Base-by-base conservation (phyloP, 2,797 vertebrate species). In the Tauraco hartlaubi region DNA sequence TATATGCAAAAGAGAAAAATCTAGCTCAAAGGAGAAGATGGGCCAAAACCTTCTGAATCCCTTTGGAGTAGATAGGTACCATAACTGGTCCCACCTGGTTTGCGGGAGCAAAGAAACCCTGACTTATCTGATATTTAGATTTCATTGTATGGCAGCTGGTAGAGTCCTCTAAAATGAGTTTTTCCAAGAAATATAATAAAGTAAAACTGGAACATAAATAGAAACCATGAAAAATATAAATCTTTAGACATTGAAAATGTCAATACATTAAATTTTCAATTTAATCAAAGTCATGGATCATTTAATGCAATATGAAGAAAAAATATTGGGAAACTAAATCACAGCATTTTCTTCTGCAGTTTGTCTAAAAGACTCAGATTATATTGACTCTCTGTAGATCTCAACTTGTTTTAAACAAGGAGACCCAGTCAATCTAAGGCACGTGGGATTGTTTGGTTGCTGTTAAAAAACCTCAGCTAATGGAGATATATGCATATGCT, bases 241-340 rank as follows among this genome's bases (percentile, higher is more conserved):
- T 96, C 77, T 84, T 62, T 67, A 89, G 26, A 74, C 78, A 55
- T 0, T 94, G 63, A 79, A 93, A 96, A 92, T 91, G 77, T 54
- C 62, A 86, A 86, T 76, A 78, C n/a, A 94, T 95, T 96, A 87
- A 66, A 88, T 63, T 96, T 97, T 90, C 93, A 96, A 94, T 96
- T 95, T 96, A 94, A 96, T 94, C 90, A 96, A 73, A 92, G 80
- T 95, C 67, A 73, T 66, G 75, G 84, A 66, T 92, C 93, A 94
- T 96, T 96, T 95, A 95, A 94, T 82, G 69, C 43, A 75, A 91
- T 91, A 92, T 87, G 58, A 94, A 97, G 87, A 71, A 92, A 95
- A 96, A 96, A 44, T 54, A 89, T 54, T 12, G 41, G 39, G 68
- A 95, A 97, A 94, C 62, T n/a, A 68, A 69, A 95, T 75, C 35